These are phyloP conservation scores for Suillia variegata DNA, from an alignment of 2,888 invertebrate species.

Conservation along the genomic window DNA sequence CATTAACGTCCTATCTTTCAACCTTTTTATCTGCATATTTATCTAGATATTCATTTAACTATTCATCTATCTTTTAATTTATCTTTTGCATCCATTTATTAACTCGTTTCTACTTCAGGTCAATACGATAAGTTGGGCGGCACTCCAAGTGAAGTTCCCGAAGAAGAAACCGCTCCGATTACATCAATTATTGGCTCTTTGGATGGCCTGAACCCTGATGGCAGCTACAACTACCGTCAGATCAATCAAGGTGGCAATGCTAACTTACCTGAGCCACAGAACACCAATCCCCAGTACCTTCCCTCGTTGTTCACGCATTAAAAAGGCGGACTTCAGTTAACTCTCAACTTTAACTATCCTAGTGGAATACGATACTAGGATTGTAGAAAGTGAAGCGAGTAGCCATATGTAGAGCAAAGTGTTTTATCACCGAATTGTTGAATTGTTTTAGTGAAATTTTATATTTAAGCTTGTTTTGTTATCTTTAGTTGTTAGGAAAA, in stretches of 20 bases:
- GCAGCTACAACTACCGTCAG: slow-evolving; percentile 51
- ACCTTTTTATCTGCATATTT: no score
- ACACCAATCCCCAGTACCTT: slow-evolving; percentile 43
- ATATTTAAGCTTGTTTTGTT: not conserved
- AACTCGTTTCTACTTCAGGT: slow-evolving; percentile 33
- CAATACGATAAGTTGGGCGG: slow-evolving; percentile 56
- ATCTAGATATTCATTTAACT: no score
- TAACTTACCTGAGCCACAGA: slow-evolving; percentile 10
- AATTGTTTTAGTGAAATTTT: no score
- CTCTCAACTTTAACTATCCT: no score
- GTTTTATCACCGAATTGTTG: not conserved
- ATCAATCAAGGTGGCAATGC: slow-evolving; percentile 24
- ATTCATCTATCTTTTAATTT: not conserved
- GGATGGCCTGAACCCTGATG: slow-evolving; percentile 51
- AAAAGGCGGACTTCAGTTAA: not conserved
- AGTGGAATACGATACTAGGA: no score
- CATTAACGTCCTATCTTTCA: no score
- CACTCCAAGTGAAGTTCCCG: slow-evolving; percentile 49
- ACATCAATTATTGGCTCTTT: slow-evolving; percentile 53
- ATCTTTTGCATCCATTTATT: no score
- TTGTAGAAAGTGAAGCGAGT: no score
- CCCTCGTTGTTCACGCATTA: slow-evolving; percentile 42
- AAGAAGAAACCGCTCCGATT: slow-evolving; percentile 50
- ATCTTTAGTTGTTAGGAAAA: not conserved
- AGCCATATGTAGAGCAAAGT: not conserved